Percentiles rank a stretch among this genome's conserved stretches.
Conservation (phyloP, 2,113 vertebrate genomes). For the Leucopsar rothschildi region DNA sequence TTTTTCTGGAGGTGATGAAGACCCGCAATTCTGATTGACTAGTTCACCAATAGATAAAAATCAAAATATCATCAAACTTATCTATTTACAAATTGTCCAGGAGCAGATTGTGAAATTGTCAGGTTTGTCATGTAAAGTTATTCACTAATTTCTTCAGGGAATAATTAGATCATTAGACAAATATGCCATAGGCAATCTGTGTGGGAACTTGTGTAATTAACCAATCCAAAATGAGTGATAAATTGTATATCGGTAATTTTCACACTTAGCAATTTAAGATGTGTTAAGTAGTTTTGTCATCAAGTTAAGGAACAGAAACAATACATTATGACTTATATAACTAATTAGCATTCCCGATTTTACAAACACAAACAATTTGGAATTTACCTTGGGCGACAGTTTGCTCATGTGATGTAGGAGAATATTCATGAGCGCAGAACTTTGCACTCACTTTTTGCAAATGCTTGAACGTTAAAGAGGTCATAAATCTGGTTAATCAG, state of each 20-base stretch:
- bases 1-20: slow-evolving; percentile 59
- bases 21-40: slow-evolving; percentile 64
- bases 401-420: slow-evolving; percentile 64
- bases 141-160: slow-evolving; percentile 68
- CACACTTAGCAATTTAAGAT: slow-evolving; percentile 61
- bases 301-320: slow-evolving; percentile 59
- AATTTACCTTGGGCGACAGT: slow-evolving; percentile 62
- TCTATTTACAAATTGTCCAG: slow-evolving; percentile 65
- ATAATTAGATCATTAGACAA: slow-evolving; percentile 64
- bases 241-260: slow-evolving; percentile 66
- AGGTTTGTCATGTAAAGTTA: slow-evolving; percentile 67
- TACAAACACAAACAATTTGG: slow-evolving; percentile 68
- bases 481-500: slow-evolving; percentile 68
- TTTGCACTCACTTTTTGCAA: slow-evolving; percentile 64
- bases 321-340: slow-evolving; percentile 65
- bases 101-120: slow-evolving; percentile 64
- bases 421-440: slow-evolving; percentile 67
- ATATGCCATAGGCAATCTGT: slow-evolving; percentile 66
- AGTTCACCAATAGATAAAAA: slow-evolving; percentile 66
- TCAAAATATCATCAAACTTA: slow-evolving; percentile 68
- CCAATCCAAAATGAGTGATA: slow-evolving; percentile 69
- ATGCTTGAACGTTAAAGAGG: slow-evolving; percentile 65
- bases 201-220: slow-evolving; percentile 67
- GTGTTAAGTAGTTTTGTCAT: slow-evolving; percentile 66
- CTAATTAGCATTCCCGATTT: slow-evolving; percentile 62